Conservation (phyloP, 2,113 vertebrate genomes). For the Galeopterus variegatus region DNA sequence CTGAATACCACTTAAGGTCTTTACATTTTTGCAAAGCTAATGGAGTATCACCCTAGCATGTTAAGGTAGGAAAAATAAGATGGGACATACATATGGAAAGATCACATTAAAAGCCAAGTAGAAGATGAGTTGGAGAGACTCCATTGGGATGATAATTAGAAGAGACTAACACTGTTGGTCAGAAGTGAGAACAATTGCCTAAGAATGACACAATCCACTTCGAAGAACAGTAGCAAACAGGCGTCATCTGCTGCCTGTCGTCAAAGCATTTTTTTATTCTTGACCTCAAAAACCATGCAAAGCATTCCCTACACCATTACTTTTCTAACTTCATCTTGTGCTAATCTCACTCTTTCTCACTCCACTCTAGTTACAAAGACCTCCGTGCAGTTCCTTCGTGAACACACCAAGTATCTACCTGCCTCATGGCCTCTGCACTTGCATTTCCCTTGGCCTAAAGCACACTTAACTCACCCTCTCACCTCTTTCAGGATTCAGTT, state of each 20-base stretch:
- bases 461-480: neutral
- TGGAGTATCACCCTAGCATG: neutral
- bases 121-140: neutral
- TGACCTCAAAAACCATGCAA: neutral
- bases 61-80: neutral
- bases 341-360: neutral
- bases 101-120: neutral
- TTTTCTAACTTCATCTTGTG: neutral
- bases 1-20: neutral
- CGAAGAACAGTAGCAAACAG: neutral
- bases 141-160: constrained; percentile 6
- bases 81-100: neutral
- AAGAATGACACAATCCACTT: neutral
- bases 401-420: neutral
- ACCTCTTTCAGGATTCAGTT: neutral
- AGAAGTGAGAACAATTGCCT: neutral
- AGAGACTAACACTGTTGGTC: neutral
- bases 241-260: neutral
- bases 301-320: neutral
- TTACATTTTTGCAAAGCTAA: neutral
- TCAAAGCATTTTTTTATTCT: neutral
- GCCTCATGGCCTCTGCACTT: neutral
- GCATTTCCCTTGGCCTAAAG: neutral
- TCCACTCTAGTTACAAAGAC: neutral
- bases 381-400: neutral